These are phyloP conservation scores for Pachycephala philippinensis DNA, from an alignment of 2,113 vertebrate species.

Conservation along the genomic window DNA sequence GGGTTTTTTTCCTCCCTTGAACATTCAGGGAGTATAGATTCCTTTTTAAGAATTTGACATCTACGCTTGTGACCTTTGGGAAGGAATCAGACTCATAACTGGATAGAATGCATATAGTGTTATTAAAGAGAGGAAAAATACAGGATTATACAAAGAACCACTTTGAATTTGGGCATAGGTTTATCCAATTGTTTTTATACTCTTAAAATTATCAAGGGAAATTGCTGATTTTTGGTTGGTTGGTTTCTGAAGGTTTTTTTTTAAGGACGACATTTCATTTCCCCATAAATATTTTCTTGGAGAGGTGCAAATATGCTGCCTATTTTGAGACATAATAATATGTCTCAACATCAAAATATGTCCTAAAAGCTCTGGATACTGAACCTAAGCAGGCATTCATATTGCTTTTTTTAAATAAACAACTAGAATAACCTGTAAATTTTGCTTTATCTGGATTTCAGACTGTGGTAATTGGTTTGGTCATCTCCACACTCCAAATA, in stretches of 20 bases:
- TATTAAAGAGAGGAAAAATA: not conserved
- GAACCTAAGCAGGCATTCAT: not conserved
- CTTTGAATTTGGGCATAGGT: not conserved
- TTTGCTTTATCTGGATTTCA: not conserved
- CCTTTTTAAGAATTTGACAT: not conserved
- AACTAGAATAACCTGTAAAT: not conserved
- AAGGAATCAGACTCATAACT: not conserved
- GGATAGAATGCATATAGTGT: not conserved
- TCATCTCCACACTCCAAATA: not conserved
- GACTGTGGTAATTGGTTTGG: not conserved
- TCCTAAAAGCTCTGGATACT: not conserved
- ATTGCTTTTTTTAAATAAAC: not conserved
- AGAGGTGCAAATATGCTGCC: not conserved
- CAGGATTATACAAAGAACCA: not conserved
- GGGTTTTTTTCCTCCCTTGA: rapidly evolving
- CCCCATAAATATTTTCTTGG: not conserved
- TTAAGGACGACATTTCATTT: not conserved
- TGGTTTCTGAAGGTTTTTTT: not conserved
- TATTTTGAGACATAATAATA: not conserved
- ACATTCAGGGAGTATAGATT: not conserved
- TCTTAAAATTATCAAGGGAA: not conserved
- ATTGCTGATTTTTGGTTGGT: not conserved
- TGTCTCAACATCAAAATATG: not conserved
- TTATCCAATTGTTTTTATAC: not conserved
- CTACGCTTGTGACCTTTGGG: not conserved